Evolutionary conservation across 53 echinoderm and acorn worm species (phyloP).

Genomic region (Stichopus horrens): DNA sequence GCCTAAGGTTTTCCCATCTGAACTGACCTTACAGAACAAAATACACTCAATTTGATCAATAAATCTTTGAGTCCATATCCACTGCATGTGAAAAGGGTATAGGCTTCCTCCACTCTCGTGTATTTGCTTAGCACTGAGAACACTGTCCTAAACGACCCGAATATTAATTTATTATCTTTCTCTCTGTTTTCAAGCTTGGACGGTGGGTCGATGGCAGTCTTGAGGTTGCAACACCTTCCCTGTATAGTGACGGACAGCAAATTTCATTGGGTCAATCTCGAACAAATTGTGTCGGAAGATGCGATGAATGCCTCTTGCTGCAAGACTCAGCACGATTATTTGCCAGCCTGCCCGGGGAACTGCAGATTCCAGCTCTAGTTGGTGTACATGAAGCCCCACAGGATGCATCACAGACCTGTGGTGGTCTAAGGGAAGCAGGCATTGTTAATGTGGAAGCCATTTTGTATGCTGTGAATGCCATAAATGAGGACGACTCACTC

Average conservation of each 20-base stretch:
- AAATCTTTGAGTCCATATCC: too few relatives aligned
- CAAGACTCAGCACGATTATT: not conserved
- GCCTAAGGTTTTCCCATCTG: too few relatives aligned
- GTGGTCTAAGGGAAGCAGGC: conserved; percentile 60
- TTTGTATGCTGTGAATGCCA: conserved; percentile 68
- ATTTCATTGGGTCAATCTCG: not conserved
- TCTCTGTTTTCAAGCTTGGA: conserved; percentile 55
- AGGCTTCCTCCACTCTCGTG: too few relatives aligned
- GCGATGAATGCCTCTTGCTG: conserved; percentile 62
- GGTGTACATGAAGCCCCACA: conserved; percentile 59
- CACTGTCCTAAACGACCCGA: too few relatives aligned
- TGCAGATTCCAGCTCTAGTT: conserved; percentile 78
- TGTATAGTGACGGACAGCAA: conserved; percentile 1
- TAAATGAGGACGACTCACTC: conserved; percentile 63
- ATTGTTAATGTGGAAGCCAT: conserved; percentile 76
- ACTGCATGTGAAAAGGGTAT: too few relatives aligned
- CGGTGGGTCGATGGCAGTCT: conserved; percentile 65
- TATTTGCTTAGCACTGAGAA: too few relatives aligned
- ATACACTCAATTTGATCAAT: too few relatives aligned
- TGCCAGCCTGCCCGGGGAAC: conserved; percentile 48
- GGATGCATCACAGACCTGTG: conserved; percentile 58
- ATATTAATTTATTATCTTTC: too few relatives aligned
- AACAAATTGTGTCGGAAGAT: conserved; percentile 66
- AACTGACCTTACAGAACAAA: too few relatives aligned
- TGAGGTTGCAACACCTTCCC: conserved; percentile 12